Evolutionary conservation across 2,888 invertebrate species (phyloP).

Genomic region (Parnassius mnemosyne): DNA sequence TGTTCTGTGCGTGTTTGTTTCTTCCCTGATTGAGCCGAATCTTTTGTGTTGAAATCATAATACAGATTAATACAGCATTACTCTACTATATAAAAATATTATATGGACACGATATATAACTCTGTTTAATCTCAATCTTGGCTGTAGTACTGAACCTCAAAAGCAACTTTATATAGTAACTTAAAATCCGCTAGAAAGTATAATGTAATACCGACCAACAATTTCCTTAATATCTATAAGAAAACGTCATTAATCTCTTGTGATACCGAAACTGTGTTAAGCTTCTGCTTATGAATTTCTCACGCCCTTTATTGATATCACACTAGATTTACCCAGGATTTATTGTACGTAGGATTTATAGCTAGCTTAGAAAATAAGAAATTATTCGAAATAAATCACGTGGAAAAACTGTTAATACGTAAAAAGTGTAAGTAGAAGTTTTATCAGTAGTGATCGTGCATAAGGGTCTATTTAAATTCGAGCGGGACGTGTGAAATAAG

Average conservation of each 20-base stretch:
- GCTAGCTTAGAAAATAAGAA: slow-evolving; percentile 8
- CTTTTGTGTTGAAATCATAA: too few species aligned
- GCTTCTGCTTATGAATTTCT: slow-evolving; percentile 13
- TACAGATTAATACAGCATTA: too few species aligned
- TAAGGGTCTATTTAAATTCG: slow-evolving; percentile 71
- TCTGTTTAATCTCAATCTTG: background rate
- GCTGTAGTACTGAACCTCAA: slow-evolving; percentile 8
- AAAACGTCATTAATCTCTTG: slow-evolving; percentile 15
- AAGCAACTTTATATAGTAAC: slow-evolving; percentile 12
- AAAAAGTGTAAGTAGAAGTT: slow-evolving; percentile 51
- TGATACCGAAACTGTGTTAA: slow-evolving; percentile 9
- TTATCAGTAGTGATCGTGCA: slow-evolving; percentile 66
- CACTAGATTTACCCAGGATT: too few species aligned
- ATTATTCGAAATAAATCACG: slow-evolving; percentile 35
- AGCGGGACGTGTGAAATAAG: slow-evolving; percentile 69
- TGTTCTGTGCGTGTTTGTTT: too few species aligned
- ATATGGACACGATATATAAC: too few species aligned
- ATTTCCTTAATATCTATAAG: slow-evolving; percentile 17
- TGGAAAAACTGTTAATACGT: slow-evolving; percentile 35
- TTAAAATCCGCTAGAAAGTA: slow-evolving; percentile 19
- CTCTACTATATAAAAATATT: too few species aligned
- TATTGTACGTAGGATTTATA: slow-evolving; percentile 19
- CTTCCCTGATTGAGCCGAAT: too few species aligned
- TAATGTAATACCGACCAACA: slow-evolving; percentile 8
- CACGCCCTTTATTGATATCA: slow-evolving; percentile 12